Evolutionary conservation across 2,888 invertebrate species (phyloP), one percentile per base, ranked within the genome.

Genomic region (Colletes collaris): DNA sequence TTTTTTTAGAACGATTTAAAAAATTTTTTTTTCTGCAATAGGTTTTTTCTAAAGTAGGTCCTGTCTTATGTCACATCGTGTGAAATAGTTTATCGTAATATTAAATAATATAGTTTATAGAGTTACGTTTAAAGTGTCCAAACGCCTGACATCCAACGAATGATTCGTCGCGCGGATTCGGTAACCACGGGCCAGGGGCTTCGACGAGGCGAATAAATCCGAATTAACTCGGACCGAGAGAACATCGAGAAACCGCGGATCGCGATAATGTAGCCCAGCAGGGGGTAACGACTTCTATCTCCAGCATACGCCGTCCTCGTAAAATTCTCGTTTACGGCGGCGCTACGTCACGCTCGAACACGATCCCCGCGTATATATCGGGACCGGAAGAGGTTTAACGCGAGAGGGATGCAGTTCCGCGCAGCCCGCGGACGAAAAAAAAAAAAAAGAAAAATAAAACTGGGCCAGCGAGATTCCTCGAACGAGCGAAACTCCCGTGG

Each of bases 201-300:
- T 79, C 76, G 56, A 71, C 68, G 55, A 58, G 64, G 59, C 44
- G 16, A 79, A 79, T 79, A 81, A 81, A 79, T 81, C 68, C 59
- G 79, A 76, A 81, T 81, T 75, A 81, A 81, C 75, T 67, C 58
- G 67, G 59, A 68, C 58, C 80, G 40, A 49, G 67, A 63, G 70
- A 71, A 49, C 67, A 79, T 81, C 67, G 64, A 63, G 74, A 74
- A 79, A 74, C 74, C 79, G 56, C 74, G 74, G 53, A 7, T 46
- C 44, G 44, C 81, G 78, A 81, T 82, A 81, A 78, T 56, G 78
- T 70, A 75, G 60, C 70, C 65, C 50, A 27, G 13, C 40, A 27
- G 40, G 4, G 60, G 70, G 53, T 79, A 81, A 81, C 78, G 79
- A 75, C 44, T 81, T 74, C 40, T 52, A 74, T 55, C 60, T 69